Evolutionary conservation across 2,888 invertebrate genomes (phyloP).

Genomic region (Ophion costatus): DNA sequence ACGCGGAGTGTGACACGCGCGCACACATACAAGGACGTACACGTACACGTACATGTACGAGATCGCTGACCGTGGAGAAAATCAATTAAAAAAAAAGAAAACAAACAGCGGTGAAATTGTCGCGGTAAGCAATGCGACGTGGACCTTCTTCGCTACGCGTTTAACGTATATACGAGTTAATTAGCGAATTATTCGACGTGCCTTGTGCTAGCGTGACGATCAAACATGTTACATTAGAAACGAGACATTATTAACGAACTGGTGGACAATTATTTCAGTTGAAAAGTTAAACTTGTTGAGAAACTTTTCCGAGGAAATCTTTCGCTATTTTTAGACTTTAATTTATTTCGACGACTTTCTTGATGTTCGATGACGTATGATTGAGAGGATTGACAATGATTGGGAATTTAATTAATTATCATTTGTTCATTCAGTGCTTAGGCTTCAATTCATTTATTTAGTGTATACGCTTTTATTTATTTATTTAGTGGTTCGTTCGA

Average conservation of each 20-base stretch:
- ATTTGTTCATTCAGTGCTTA: too few relatives aligned
- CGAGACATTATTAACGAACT: too few relatives aligned
- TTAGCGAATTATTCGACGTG: conserved; percentile 29
- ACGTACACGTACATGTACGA: not conserved
- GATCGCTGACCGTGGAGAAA: conserved; percentile 69
- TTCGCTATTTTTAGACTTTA: too few relatives aligned
- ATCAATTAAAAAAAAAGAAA: conserved; percentile 71
- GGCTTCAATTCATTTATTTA: too few relatives aligned
- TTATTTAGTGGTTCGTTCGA: too few relatives aligned
- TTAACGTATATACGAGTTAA: conserved; percentile 34
- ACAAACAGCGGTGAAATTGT: conserved; percentile 70
- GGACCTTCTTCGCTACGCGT: conserved; percentile 16
- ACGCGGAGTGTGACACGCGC: not conserved
- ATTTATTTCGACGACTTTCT: too few relatives aligned
- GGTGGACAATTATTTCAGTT: not conserved
- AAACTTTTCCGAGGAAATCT: too few relatives aligned
- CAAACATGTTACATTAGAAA: conserved; percentile 51
- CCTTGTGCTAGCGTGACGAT: conserved; percentile 37
- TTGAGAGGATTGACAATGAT: too few relatives aligned
- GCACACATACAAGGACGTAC: not conserved
- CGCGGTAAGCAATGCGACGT: conserved; percentile 44
- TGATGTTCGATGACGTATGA: too few relatives aligned
- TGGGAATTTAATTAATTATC: too few relatives aligned
- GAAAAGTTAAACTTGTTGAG: not conserved
- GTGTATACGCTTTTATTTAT: too few relatives aligned